Evolutionary conservation across 2,888 invertebrate genomes (phyloP).

Genomic region (Macrosiphum euphorbiae): DNA sequence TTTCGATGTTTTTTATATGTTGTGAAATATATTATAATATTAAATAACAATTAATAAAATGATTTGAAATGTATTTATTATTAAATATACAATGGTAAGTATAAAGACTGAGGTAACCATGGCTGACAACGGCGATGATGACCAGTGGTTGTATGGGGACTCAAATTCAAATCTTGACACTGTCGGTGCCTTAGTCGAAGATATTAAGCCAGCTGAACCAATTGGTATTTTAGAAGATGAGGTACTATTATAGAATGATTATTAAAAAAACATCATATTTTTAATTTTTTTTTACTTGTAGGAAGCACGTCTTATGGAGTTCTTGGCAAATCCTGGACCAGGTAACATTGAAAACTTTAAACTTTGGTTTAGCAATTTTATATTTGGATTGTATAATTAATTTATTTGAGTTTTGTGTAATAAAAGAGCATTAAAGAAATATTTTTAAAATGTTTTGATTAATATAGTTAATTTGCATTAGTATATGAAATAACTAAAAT

Average conservation of each 20-base stretch:
- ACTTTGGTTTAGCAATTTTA: background rate
- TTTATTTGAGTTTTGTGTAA: background rate
- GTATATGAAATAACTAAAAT: background rate
- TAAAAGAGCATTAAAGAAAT: background rate
- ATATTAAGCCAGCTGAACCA: slow-evolving; percentile 34
- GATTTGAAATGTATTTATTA: background rate
- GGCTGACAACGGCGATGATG: slow-evolving; percentile 77
- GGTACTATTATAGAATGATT: background rate
- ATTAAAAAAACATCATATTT: background rate
- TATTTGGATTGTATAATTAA: background rate
- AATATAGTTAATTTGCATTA: background rate
- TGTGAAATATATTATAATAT: background rate
- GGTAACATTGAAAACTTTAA: slow-evolving; percentile 36
- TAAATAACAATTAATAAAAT: background rate
- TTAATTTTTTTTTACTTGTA: slow-evolving; percentile 1
- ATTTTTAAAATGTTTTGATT: background rate
- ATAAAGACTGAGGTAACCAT: slow-evolving; percentile 17
- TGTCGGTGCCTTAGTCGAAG: slow-evolving; percentile 71
- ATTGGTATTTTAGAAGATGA: slow-evolving; percentile 42
- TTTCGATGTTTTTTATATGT: background rate
- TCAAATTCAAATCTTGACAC: slow-evolving; percentile 58
- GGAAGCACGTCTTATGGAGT: slow-evolving; percentile 63
- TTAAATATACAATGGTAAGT: slow-evolving; percentile 8
- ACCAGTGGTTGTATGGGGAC: slow-evolving; percentile 90
- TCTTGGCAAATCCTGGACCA: slow-evolving; percentile 61